phyloP scores from a whole-genome alignment of 2,888 invertebrate species.

The Drosophila antonietae region DNA sequence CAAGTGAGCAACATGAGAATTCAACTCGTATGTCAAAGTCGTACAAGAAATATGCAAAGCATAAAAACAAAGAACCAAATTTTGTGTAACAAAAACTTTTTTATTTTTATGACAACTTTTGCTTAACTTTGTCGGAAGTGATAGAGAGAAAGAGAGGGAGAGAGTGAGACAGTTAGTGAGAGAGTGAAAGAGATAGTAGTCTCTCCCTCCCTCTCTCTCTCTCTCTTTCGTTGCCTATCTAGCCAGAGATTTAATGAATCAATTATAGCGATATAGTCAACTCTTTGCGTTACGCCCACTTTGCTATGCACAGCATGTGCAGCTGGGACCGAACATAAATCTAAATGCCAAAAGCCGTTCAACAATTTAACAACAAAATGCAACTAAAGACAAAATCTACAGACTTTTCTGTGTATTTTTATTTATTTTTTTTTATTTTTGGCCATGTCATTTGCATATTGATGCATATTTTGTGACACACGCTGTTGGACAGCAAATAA shows the following conservation, averaged over 20 bases:
- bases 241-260: conserved; percentile 73
- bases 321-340: conserved; percentile 46
- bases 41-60: conserved; percentile 61
- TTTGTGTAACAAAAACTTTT: conserved; percentile 33
- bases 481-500: conserved; percentile 3
- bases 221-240: conserved; percentile 8
- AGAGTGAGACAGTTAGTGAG: too few relatives aligned
- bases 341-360: conserved; percentile 65
- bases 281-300: conserved; percentile 44
- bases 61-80: conserved; percentile 25
- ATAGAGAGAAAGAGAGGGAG: background rate
- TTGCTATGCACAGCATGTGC: conserved; percentile 15
- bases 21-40: conserved; percentile 67
- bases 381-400: conserved; percentile 19
- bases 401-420: conserved; percentile 19
- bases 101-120: conserved; percentile 63
- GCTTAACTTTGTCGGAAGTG: conserved; percentile 55
- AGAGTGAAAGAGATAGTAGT: background rate
- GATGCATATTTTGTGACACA: conserved; percentile 38
- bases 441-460: conserved; percentile 53
- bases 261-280: conserved; percentile 72
- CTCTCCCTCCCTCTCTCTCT: background rate
- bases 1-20: conserved; percentile 79
- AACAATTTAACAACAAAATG: conserved; percentile 66
- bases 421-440: background rate